A percentile compares a stretch with the other conserved stretches of the same genome.
phyloP scores from a whole-genome alignment of 2,113 vertebrate genomes.

The Paradoxurus hermaphroditus region DNA sequence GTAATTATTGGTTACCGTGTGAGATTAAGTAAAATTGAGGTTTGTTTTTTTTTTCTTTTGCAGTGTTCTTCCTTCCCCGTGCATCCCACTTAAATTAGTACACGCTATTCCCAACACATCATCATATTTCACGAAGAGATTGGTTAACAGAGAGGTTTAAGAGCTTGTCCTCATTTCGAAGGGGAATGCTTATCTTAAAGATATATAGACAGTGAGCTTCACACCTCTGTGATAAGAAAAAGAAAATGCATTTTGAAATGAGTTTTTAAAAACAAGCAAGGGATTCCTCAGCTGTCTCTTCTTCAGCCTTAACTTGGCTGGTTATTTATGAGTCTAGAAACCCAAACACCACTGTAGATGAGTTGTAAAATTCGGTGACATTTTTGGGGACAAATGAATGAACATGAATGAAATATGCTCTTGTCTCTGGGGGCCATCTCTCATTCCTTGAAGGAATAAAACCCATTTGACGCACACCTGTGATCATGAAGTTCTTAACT shows the following conservation, averaged over 20 bases:
- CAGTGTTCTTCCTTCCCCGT: not conserved
- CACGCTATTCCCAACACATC: not conserved
- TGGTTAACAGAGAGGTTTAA: not conserved
- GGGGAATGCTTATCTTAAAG: not conserved
- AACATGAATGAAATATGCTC: not conserved
- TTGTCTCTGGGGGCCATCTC: not conserved
- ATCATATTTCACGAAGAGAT: not conserved
- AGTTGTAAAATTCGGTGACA: constrained; percentile 31
- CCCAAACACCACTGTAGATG: not conserved
- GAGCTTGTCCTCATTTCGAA: not conserved
- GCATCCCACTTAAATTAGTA: not conserved
- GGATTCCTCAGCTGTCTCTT: not conserved
- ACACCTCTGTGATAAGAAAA: constrained; percentile 33
- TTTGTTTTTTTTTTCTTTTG: not conserved
- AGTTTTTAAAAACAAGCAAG: constrained; percentile 38
- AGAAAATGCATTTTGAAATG: not conserved
- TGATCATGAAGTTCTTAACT: not conserved
- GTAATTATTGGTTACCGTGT: not conserved
- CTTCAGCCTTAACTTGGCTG: not conserved
- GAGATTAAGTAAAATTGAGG: not conserved
- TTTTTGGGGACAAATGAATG: not conserved
- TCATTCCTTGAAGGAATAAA: not conserved
- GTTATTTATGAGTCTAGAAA: constrained; percentile 29
- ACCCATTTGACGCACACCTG: not conserved
- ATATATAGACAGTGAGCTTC: not conserved